Evolutionary conservation across 1,140 invertebrate genomes (phyloP).

Genomic region (Lepidostoma basale): DNA sequence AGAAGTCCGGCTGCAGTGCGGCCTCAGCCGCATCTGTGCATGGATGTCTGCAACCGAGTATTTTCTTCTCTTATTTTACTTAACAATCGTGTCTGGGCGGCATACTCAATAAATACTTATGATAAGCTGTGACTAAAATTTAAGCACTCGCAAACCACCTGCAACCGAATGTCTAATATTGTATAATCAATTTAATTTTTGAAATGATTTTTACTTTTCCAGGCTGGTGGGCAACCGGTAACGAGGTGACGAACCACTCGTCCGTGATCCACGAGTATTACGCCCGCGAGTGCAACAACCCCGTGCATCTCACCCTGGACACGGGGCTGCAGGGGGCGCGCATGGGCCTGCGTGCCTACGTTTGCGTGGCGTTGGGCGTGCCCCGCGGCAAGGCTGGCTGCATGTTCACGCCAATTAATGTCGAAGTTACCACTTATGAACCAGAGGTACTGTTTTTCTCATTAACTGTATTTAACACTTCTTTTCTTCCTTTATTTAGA

Average conservation of each 20-base stretch:
- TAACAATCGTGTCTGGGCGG: too few species aligned
- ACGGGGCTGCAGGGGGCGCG: constrained; percentile 80
- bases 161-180: too few species aligned
- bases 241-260: constrained; percentile 95
- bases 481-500: too few species aligned
- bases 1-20: too few species aligned
- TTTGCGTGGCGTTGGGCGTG: constrained; percentile 81
- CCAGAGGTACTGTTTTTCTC: too few species aligned
- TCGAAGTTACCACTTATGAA: constrained; percentile 85
- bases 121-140: too few species aligned
- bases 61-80: too few species aligned
- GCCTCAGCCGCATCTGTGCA: too few species aligned
- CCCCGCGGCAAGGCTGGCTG: constrained; percentile 90
- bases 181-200: constrained; percentile 19
- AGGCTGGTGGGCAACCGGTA: constrained; percentile 97
- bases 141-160: too few species aligned
- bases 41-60: too few species aligned
- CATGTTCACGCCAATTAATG: constrained; percentile 94
- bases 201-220: constrained; percentile 12
- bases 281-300: constrained; percentile 88
- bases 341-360: constrained; percentile 91
- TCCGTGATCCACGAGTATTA: constrained; percentile 98
- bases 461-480: too few species aligned
- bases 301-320: constrained; percentile 93
- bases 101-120: too few species aligned